phyloP scores from a whole-genome alignment of 2,888 invertebrate species.

The Latrodectus elegans region DNA sequence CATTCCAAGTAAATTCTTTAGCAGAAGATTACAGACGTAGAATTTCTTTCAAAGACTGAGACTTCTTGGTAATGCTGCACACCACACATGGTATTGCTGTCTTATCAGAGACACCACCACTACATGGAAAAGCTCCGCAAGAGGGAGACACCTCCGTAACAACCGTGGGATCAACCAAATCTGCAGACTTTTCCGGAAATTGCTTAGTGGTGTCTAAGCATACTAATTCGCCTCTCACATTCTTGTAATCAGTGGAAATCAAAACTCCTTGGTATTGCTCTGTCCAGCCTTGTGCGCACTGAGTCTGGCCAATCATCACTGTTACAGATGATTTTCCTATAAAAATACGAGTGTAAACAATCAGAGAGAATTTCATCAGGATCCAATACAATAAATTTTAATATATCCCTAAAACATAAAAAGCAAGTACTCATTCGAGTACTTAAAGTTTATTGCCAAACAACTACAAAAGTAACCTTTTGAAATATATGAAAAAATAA shows the following conservation, averaged over 20 bases:
- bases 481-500: no score
- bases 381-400: no score
- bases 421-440: no score
- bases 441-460: no score
- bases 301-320: neutral
- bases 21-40: neutral
- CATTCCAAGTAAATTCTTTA: neutral
- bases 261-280: slow-evolving; percentile 16
- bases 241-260: slow-evolving; percentile 19
- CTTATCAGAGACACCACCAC: neutral
- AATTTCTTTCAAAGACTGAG: neutral
- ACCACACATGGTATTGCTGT: slow-evolving; percentile 27
- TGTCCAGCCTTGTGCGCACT: slow-evolving; percentile 6
- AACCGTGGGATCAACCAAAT: neutral
- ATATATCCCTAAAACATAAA: no score
- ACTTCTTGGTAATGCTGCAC: slow-evolving; percentile 28
- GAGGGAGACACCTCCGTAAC: slow-evolving; percentile 32
- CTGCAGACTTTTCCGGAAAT: neutral
- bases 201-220: slow-evolving; percentile 34
- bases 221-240: slow-evolving; percentile 9
- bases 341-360: neutral
- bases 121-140: slow-evolving; percentile 31
- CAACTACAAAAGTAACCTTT: no score
- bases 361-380: no score
- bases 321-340: slow-evolving; percentile 19